These are phyloP conservation scores for Pseudopipra pipra DNA, from an alignment of 2,113 vertebrate genomes.

Conservation along the genomic window DNA sequence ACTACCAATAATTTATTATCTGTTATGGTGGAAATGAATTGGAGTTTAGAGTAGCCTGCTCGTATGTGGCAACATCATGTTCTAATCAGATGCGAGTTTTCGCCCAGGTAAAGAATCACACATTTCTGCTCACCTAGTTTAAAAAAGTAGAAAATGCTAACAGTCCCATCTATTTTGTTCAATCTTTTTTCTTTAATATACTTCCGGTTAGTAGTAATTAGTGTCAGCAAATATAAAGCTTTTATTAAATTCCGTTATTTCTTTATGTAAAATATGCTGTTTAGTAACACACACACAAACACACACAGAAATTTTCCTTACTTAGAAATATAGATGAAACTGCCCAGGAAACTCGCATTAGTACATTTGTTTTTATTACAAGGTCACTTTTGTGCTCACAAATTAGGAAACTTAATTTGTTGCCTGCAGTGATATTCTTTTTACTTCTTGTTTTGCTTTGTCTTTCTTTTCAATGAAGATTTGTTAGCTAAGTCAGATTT, in stretches of 20 bases:
- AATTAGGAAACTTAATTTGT: neutral
- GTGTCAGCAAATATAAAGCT: neutral
- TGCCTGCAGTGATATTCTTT: neutral
- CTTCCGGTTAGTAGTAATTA: neutral
- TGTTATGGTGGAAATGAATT: neutral
- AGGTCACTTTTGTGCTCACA: neutral
- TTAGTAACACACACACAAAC: neutral
- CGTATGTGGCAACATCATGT: neutral
- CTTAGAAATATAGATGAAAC: neutral
- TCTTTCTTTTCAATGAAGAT: neutral
- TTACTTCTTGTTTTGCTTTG: neutral
- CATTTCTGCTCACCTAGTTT: neutral
- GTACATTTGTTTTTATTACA: neutral
- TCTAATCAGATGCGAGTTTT: neutral
- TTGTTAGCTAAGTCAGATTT: neutral
- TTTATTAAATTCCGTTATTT: neutral
- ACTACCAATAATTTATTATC: neutral
- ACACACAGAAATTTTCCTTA: neutral
- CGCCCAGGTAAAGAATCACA: neutral
- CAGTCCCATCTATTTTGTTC: neutral
- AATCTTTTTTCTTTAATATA: neutral
- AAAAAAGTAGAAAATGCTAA: neutral
- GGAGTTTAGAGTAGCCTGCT: neutral
- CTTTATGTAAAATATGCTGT: neutral
- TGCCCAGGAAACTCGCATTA: neutral